Percentiles rank a stretch among this genome's conserved stretches.
These are phyloP conservation scores for Cliona cf. orientalis DNA, from an alignment of 37 sponge, comb jelly and placozoan species.

Conservation along the genomic window DNA sequence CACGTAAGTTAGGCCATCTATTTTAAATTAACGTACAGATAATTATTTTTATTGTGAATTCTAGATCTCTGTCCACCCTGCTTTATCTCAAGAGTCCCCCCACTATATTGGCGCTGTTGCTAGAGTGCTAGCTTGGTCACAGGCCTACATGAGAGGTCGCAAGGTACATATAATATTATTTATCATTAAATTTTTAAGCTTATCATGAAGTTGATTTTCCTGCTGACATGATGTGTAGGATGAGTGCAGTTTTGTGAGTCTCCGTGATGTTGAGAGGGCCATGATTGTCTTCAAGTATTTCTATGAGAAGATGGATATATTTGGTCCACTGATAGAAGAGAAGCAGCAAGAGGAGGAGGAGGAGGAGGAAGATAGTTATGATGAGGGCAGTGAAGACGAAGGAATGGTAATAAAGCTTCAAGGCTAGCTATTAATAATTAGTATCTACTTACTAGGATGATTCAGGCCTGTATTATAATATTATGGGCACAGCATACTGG, in stretches of 20 bases:
- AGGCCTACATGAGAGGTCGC: slow-evolving; percentile 75
- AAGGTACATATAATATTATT: slow-evolving; percentile 35
- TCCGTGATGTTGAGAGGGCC: slow-evolving; percentile 79
- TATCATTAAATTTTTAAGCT: background rate
- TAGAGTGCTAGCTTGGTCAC: slow-evolving; percentile 67
- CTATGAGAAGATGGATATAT: slow-evolving; percentile 35
- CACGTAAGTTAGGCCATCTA: slow-evolving; percentile 53
- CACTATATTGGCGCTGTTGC: slow-evolving; percentile 15
- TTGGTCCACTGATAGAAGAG: background rate
- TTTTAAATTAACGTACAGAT: background rate
- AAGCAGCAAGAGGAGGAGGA: background rate
- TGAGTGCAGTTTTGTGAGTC: slow-evolving; percentile 88
- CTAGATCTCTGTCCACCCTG: slow-evolving; percentile 15
- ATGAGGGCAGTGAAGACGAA: too few relatives aligned
- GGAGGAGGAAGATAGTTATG: background rate
- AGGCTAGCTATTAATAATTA: background rate
- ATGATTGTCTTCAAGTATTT: slow-evolving; percentile 84
- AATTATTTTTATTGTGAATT: background rate
- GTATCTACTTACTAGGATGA: too few relatives aligned
- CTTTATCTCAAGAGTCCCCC: background rate
- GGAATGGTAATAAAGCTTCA: background rate
- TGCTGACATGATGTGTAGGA: too few relatives aligned
- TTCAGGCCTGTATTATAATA: too few relatives aligned
- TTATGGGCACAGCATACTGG: too few relatives aligned
- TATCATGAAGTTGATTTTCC: background rate